Evolutionary conservation across 30 jellyfish, hydroid and myxozoan genomes (phyloP).

Genomic region (Pelagia noctiluca): DNA sequence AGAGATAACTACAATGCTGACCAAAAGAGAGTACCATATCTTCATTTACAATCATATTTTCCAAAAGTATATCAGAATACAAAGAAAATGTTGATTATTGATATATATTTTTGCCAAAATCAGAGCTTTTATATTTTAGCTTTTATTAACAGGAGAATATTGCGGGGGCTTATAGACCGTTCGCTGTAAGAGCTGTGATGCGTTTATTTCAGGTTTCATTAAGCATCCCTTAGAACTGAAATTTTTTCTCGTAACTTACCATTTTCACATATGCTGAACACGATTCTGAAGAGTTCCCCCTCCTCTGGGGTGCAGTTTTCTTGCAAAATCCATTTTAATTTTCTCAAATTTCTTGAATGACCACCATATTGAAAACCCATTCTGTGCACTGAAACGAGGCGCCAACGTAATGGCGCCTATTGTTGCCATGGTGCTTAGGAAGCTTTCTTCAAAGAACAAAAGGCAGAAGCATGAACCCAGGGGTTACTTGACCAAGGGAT

Average conservation of each 20-base stretch:
- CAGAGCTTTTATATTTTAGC: too few relatives aligned
- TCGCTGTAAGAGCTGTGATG: constrained; percentile 8
- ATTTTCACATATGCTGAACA: constrained; percentile 45
- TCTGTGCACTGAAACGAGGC: constrained; percentile 36
- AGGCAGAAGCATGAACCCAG: neutral
- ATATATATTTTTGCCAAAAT: too few relatives aligned
- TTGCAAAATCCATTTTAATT: constrained; percentile 27
- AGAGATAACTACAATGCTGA: too few relatives aligned
- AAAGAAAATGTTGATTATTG: too few relatives aligned
- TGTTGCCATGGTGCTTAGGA: constrained; percentile 41
- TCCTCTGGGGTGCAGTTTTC: constrained; percentile 46
- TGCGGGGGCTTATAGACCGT: too few relatives aligned
- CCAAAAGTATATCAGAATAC: too few relatives aligned
- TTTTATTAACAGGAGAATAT: too few relatives aligned
- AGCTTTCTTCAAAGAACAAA: neutral
- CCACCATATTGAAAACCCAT: constrained; percentile 24
- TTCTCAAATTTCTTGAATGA: neutral
- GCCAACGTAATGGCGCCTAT: neutral
- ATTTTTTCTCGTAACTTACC: constrained; percentile 22
- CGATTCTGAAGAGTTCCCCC: constrained; percentile 56
- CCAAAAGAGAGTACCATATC: too few relatives aligned
- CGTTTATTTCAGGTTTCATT: constrained; percentile 34
- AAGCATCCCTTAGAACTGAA: constrained; percentile 46
- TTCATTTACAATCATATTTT: too few relatives aligned
- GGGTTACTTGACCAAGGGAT: neutral